A percentile compares a stretch with the other conserved stretches of the same genome.
Evolutionary conservation across 2,888 invertebrate genomes (phyloP).

Genomic region (Abscondita cerata): DNA sequence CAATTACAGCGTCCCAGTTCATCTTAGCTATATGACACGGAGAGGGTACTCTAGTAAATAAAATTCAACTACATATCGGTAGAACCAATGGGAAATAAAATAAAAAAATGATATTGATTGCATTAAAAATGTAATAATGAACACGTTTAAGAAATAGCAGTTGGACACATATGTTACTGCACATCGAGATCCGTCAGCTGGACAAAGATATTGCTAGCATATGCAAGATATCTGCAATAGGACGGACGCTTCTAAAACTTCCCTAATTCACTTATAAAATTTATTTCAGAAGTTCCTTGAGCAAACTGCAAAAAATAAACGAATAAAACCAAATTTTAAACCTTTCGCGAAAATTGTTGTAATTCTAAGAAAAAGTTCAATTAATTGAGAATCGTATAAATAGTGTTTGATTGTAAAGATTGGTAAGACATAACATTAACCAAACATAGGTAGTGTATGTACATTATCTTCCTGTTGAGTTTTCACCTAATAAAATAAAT

Average conservation of each 20-base stretch:
- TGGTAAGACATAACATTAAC: background rate
- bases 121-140: conserved; percentile 48
- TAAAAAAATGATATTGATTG: conserved; percentile 40
- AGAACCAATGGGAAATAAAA: too few relatives aligned
- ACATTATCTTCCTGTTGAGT: conserved; percentile 12
- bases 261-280: conserved; percentile 26
- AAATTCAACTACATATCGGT: too few relatives aligned
- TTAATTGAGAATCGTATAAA: too few relatives aligned
- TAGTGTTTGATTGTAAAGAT: background rate
- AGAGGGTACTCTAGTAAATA: too few relatives aligned
- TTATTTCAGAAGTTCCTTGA: conserved; percentile 22
- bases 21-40: too few relatives aligned
- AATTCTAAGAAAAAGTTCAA: too few relatives aligned
- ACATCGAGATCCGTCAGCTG: conserved; percentile 46
- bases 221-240: conserved; percentile 47
- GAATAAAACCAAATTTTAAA: too few relatives aligned
- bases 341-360: too few relatives aligned
- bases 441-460: background rate
- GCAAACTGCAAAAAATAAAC: background rate
- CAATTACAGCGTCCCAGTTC: too few relatives aligned
- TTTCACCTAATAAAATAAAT: conserved; percentile 17
- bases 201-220: conserved; percentile 46
- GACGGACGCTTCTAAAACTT: conserved; percentile 33
- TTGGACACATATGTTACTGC: conserved; percentile 45
- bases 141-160: conserved; percentile 43